phyloP scores from a whole-genome alignment of 1,140 invertebrate species.

The Zaprionus davidi region DNA sequence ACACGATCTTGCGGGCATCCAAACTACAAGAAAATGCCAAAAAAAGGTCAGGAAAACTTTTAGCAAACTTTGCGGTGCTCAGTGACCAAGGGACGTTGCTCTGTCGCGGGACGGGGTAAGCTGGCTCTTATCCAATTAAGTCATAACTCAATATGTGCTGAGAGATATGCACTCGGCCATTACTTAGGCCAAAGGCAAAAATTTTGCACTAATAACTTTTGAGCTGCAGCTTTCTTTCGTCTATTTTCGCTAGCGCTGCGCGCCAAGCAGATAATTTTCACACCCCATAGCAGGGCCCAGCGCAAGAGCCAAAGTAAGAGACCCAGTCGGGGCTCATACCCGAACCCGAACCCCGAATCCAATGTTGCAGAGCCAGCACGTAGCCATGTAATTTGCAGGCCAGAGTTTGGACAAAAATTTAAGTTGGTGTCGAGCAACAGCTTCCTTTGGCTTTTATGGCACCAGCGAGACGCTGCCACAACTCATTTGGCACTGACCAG shows the following conservation, averaged over 20 bases:
- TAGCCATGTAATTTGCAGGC: slow-evolving; percentile 51
- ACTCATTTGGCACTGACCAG: slow-evolving; percentile 78
- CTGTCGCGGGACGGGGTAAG: slow-evolving; percentile 34
- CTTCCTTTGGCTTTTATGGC: slow-evolving; percentile 66
- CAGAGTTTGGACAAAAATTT: slow-evolving; percentile 30
- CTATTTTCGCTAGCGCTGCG: slow-evolving; percentile 42
- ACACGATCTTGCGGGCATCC: slow-evolving; percentile 38
- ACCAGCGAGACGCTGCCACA: slow-evolving; percentile 72
- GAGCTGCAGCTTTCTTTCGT: slow-evolving; percentile 68
- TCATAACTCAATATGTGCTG: slow-evolving; percentile 81
- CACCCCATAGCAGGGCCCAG: slow-evolving; percentile 35
- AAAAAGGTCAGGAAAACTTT: slow-evolving; percentile 34
- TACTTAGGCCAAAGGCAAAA: slow-evolving; percentile 78
- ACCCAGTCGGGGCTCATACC: neutral
- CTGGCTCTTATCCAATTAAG: slow-evolving; percentile 80
- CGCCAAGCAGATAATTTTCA: slow-evolving; percentile 75
- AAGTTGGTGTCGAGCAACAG: slow-evolving; percentile 69
- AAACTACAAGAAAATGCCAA: slow-evolving; percentile 8
- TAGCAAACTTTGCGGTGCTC: slow-evolving; percentile 23
- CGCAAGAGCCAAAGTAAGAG: neutral
- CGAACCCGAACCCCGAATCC: neutral
- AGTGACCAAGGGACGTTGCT: slow-evolving; percentile 9
- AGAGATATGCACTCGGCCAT: slow-evolving; percentile 78
- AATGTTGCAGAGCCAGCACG: slow-evolving; percentile 16
- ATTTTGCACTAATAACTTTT: slow-evolving; percentile 75